Evolutionary conservation across 2,113 vertebrate genomes (phyloP).

Genomic region (Ciconia maguari): DNA sequence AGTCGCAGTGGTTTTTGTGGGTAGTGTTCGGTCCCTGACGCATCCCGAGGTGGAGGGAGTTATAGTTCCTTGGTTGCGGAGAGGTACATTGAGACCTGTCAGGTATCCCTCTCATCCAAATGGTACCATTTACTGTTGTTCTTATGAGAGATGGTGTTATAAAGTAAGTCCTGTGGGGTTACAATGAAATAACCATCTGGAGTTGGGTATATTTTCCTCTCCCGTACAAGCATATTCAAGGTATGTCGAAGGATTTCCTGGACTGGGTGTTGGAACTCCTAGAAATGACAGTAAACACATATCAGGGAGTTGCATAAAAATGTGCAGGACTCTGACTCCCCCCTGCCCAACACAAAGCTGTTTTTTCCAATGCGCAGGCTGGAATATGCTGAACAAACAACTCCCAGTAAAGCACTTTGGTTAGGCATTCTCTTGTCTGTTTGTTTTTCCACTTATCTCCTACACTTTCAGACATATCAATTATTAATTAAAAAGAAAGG

Average conservation of each 20-base stretch:
- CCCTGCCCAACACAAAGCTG: not conserved
- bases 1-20: slow-evolving; percentile 92
- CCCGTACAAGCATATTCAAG: slow-evolving; percentile 92
- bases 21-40: slow-evolving; percentile 87
- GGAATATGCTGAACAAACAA: slow-evolving; percentile 27
- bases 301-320: slow-evolving; percentile 29
- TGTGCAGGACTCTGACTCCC: not conserved
- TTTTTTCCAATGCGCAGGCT: not conserved
- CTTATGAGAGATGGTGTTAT: slow-evolving; percentile 97
- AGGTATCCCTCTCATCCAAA: slow-evolving; percentile 91
- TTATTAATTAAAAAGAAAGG: slow-evolving; percentile 37
- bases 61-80: slow-evolving; percentile 90
- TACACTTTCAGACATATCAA: slow-evolving; percentile 8
- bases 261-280: slow-evolving; percentile 97
- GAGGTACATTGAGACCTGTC: slow-evolving; percentile 94
- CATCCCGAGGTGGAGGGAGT: slow-evolving; percentile 91
- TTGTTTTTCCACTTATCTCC: slow-evolving; percentile 14
- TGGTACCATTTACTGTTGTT: slow-evolving; percentile 99
- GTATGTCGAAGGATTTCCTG: slow-evolving; percentile 96
- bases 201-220: slow-evolving; percentile 97
- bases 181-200: slow-evolving; percentile 97
- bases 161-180: slow-evolving; percentile 96
- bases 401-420: not conserved
- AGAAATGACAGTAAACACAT: slow-evolving; percentile 31
- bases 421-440: not conserved